These are phyloP conservation scores for Corythornis cristatus DNA, from an alignment of 2,113 vertebrate genomes.

Conservation along the genomic window DNA sequence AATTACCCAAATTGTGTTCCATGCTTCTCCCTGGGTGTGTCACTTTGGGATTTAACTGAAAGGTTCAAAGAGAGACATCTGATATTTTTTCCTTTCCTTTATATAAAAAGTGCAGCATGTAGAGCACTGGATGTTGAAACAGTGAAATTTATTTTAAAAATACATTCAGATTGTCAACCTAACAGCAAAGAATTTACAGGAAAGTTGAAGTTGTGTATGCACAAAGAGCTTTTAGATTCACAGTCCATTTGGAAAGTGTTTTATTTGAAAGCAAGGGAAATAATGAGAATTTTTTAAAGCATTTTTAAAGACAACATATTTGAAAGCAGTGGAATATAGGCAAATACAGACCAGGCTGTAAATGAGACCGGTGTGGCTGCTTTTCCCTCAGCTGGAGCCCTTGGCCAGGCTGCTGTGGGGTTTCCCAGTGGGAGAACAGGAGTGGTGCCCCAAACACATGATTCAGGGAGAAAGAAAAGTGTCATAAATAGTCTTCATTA, in stretches of 20 bases:
- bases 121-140: background rate
- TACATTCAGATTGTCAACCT: background rate
- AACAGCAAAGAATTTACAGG: background rate
- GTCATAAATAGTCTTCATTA: background rate
- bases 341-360: background rate
- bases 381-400: background rate
- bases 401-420: background rate
- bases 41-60: background rate
- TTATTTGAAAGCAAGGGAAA: background rate
- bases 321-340: background rate
- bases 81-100: background rate
- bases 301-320: background rate
- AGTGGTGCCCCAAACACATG: background rate
- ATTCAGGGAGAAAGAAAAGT: background rate
- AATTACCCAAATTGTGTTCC: slow-evolving; percentile 36
- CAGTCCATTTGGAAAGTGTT: background rate
- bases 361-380: background rate
- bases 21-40: slow-evolving; percentile 17
- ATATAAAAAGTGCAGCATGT: background rate
- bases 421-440: background rate
- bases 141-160: background rate
- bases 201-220: background rate
- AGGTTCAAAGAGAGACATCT: background rate
- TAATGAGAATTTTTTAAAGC: background rate
- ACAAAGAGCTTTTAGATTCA: background rate